These are phyloP conservation scores for Trogon melanurus DNA, from an alignment of 2,113 vertebrate genomes.

Conservation along the genomic window DNA sequence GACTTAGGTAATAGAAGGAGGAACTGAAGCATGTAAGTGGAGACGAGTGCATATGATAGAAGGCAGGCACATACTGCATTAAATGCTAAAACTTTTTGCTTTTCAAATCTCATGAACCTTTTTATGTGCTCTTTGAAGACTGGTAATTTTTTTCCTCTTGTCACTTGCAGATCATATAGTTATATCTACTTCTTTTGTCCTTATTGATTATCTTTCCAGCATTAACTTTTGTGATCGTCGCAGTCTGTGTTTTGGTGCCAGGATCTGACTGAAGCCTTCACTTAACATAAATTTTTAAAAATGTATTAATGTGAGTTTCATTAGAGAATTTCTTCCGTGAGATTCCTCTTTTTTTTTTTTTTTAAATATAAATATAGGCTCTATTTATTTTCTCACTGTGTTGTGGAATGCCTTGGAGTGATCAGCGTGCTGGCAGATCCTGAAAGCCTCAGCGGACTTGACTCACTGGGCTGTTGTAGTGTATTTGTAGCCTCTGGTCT, in stretches of 20 bases:
- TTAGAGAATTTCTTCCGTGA: neutral
- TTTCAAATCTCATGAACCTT: neutral
- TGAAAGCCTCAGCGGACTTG: neutral
- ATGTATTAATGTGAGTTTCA: neutral
- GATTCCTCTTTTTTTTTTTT: neutral
- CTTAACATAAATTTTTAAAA: neutral
- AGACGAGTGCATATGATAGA: neutral
- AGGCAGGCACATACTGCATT: neutral
- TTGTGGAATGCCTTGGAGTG: neutral
- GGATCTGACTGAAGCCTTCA: neutral
- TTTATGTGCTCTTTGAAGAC: fast-evolving
- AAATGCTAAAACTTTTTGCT: neutral
- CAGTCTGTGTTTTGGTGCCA: neutral
- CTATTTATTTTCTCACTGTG: neutral
- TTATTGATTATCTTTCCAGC: neutral
- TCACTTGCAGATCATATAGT: neutral
- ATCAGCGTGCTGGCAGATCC: neutral
- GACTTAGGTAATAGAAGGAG: neutral
- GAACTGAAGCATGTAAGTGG: fast-evolving
- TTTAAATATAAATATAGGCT: neutral
- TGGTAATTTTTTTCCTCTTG: neutral
- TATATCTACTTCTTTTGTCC: neutral
- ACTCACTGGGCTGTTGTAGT: neutral
- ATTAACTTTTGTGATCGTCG: neutral
- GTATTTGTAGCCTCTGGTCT: neutral